These are phyloP conservation scores for Euplagia quadripunctaria DNA, from an alignment of 2,888 invertebrate species.

Conservation along the genomic window DNA sequence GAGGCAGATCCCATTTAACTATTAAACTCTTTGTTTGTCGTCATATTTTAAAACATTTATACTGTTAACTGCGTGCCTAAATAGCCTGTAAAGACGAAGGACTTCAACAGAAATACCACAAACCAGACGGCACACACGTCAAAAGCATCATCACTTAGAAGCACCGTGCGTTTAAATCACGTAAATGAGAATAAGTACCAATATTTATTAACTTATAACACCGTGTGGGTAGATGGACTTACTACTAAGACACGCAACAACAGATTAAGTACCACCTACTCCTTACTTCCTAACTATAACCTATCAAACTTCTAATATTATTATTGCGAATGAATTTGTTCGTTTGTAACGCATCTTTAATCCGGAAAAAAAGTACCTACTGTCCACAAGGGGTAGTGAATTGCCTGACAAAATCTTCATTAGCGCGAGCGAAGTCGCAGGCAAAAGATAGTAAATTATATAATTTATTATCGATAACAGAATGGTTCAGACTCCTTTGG, in stretches of 20 bases:
- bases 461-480: not conserved
- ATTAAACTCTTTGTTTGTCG: not conserved
- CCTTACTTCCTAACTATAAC: not conserved
- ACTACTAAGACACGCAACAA: not conserved
- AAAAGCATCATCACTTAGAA: not conserved
- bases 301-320: no score
- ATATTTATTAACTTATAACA: not conserved
- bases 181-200: not conserved
- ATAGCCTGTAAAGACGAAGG: not conserved
- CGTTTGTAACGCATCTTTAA: no score
- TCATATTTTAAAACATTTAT: not conserved
- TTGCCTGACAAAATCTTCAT: no score
- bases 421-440: no score
- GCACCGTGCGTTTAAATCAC: not conserved
- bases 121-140: not conserved
- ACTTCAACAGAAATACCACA: conserved; percentile 11
- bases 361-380: no score
- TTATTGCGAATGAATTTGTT: no score
- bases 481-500: not conserved
- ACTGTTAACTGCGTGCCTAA: not conserved
- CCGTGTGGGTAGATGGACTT: not conserved
- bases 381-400: no score
- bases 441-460: no score
- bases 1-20: not conserved
- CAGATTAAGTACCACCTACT: not conserved